These are phyloP conservation scores for Scolanthus callimorphus DNA, from an alignment of 92 coral and sea anemone species.

Conservation along the genomic window DNA sequence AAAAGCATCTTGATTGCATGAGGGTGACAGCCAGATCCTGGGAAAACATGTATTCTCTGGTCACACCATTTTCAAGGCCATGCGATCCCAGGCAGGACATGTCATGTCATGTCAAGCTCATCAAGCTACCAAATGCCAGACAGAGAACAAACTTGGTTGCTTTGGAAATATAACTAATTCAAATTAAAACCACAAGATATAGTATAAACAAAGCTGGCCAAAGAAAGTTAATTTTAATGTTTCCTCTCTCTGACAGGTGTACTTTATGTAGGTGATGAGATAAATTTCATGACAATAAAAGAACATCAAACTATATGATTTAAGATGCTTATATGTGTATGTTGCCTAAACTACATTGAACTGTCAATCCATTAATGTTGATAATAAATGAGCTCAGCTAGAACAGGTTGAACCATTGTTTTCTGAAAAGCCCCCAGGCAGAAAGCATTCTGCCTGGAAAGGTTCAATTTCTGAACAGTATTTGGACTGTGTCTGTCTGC, in stretches of 20 bases:
- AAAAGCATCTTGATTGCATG: neutral
- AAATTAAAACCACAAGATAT: too few relatives aligned
- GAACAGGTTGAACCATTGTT: neutral
- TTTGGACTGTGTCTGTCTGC: neutral
- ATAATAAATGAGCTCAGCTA: neutral
- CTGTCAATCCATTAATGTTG: neutral
- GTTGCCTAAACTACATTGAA: too few relatives aligned
- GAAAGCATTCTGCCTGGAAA: neutral
- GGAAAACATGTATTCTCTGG: neutral
- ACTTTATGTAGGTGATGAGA: too few relatives aligned
- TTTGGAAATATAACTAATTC: too few relatives aligned
- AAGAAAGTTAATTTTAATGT: too few relatives aligned
- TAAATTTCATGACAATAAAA: too few relatives aligned
- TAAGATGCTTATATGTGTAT: too few relatives aligned
- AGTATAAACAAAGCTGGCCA: neutral
- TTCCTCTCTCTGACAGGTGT: too few relatives aligned
- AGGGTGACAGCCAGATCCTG: neutral
- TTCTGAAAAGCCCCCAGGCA: neutral
- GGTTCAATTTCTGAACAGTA: neutral
- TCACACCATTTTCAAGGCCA: slow-evolving; percentile 1
- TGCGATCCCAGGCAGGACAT: neutral
- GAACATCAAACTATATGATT: too few relatives aligned
- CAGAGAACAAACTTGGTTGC: neutral
- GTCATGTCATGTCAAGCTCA: neutral
- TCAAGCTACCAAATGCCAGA: too few relatives aligned